A percentile compares a stretch with the other conserved stretches of the same genome.
These are phyloP conservation scores for Myrmecobius fasciatus DNA, from an alignment of 2,113 vertebrate genomes.

Conservation along the genomic window DNA sequence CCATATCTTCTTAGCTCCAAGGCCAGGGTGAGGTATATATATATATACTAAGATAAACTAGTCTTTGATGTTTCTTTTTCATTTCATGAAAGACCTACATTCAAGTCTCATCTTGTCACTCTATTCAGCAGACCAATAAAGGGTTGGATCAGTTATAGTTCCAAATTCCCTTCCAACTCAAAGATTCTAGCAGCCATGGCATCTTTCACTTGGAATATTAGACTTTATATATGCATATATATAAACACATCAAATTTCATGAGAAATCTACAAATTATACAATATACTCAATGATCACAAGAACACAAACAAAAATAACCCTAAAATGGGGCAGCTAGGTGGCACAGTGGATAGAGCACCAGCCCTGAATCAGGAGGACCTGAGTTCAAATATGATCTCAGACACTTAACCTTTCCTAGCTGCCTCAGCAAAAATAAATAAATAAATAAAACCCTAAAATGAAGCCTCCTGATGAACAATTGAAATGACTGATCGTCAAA, in stretches of 20 bases:
- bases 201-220: not conserved
- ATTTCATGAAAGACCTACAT: not conserved
- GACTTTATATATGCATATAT: not conserved
- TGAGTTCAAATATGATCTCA: no score
- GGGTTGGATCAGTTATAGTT: not conserved
- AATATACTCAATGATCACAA: not conserved
- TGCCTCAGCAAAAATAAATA: no score
- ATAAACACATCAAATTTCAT: not conserved
- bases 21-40: no score
- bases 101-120: not conserved
- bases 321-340: no score
- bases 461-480: not conserved
- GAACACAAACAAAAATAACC: not conserved
- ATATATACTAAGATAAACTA: not conserved
- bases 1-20: not conserved
- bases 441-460: not conserved
- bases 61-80: not conserved
- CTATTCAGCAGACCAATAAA: not conserved
- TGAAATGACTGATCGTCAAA: not conserved
- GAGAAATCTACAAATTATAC: not conserved
- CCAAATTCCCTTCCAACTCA: not conserved
- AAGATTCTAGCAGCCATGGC: not conserved
- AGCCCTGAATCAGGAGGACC: no score
- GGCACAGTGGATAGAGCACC: no score
- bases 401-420: no score